Evolutionary conservation across 2,113 vertebrate species (phyloP).

Genomic region (Tretioscincus oriximinensis): DNA sequence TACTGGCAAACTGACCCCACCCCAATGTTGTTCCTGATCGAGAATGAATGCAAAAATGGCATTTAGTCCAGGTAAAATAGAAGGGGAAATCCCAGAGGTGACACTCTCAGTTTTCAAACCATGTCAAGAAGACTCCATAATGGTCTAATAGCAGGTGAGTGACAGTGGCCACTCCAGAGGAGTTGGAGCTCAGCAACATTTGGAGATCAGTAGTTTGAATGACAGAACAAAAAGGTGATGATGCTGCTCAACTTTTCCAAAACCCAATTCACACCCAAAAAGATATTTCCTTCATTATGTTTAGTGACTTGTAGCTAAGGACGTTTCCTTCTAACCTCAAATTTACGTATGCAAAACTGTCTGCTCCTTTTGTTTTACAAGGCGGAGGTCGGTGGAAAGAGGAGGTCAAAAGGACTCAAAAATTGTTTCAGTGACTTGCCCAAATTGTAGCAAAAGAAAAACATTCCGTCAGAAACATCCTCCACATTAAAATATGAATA

Average conservation of each 20-base stretch:
- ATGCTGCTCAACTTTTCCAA: neutral
- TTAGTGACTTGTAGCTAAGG: neutral
- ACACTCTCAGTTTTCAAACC: too few relatives aligned
- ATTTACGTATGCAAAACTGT: neutral
- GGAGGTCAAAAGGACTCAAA: neutral
- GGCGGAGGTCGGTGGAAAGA: neutral
- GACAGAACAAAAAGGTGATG: neutral
- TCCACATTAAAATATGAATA: neutral
- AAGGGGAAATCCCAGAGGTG: too few relatives aligned
- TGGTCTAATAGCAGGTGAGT: too few relatives aligned
- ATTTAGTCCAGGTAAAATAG: too few relatives aligned
- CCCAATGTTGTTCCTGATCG: too few relatives aligned
- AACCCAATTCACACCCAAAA: too few relatives aligned
- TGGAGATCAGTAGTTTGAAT: too few relatives aligned
- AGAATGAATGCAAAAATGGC: too few relatives aligned
- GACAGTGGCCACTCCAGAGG: too few relatives aligned
- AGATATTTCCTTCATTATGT: neutral
- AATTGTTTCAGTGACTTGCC: slow-evolving; percentile 9
- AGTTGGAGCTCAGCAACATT: too few relatives aligned
- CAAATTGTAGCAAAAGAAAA: neutral
- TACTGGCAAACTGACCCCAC: too few relatives aligned
- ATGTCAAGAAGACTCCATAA: too few relatives aligned
- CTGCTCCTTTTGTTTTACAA: neutral
- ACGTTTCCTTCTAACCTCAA: neutral
- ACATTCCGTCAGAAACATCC: neutral